Percentiles rank a stretch among this genome's conserved stretches.
phyloP scores from a whole-genome alignment of 2,888 invertebrate genomes.

The Teleogryllus oceanicus region DNA sequence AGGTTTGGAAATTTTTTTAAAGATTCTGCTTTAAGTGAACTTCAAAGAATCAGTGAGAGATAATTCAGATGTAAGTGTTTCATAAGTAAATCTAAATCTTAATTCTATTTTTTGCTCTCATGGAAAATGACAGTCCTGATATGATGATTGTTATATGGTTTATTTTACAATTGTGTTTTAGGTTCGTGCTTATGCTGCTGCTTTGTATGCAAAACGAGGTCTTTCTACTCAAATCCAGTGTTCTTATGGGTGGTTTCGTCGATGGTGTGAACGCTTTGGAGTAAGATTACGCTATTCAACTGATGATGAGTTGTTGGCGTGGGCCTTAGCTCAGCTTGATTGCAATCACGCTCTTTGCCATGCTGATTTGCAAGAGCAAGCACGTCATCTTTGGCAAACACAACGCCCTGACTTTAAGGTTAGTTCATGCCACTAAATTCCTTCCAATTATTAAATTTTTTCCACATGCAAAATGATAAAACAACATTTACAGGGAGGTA shows the following conservation, averaged over 20 bases:
- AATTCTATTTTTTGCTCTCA: no score
- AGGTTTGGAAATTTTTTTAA: no score
- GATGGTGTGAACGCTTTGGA: constrained; percentile 41
- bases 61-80: no score
- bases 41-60: no score
- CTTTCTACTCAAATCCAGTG: constrained; percentile 40
- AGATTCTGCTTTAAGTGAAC: no score
- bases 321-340: constrained; percentile 42
- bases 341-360: constrained; percentile 41
- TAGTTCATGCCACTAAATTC: no score
- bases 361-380: constrained; percentile 40
- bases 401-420: constrained; percentile 29
- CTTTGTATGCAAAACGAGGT: constrained; percentile 41
- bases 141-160: constrained; percentile 29
- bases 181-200: constrained; percentile 41
- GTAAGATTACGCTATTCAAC: constrained; percentile 32
- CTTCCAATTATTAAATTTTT: no score
- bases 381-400: constrained; percentile 28
- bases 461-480: no score
- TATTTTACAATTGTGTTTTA: constrained; percentile 29
- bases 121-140: no score
- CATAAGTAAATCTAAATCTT: no score
- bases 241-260: constrained; percentile 43
- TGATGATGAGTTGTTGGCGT: constrained; percentile 40
- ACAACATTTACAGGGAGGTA: no score